These are phyloP conservation scores for Cydia splendana DNA, from an alignment of 1,140 invertebrate genomes.

Conservation along the genomic window DNA sequence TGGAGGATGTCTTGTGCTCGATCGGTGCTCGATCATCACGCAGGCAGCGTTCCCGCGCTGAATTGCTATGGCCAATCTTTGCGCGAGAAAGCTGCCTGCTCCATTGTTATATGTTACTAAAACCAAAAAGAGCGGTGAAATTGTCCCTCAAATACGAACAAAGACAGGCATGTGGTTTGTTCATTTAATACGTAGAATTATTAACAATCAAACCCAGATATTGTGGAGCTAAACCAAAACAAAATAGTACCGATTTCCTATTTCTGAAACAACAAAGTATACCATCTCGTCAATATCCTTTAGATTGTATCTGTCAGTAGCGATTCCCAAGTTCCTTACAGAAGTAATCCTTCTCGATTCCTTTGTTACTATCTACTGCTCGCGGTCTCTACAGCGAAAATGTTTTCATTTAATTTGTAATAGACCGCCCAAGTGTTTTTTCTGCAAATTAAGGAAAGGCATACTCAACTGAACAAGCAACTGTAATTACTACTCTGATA, in stretches of 20 bases:
- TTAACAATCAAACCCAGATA: not conserved
- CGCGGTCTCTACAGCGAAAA: conserved; percentile 4
- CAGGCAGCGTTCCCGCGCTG: no score
- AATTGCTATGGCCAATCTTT: no score
- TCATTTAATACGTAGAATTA: no score
- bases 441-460: conserved; percentile 8
- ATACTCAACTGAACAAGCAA: not conserved
- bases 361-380: conserved; percentile 4
- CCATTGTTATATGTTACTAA: no score
- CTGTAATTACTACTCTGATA: not conserved
- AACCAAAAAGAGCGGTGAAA: no score
- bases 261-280: not conserved
- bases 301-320: not conserved
- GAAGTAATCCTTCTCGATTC: not conserved
- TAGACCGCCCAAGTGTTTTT: conserved; percentile 14
- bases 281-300: conserved; percentile 6
- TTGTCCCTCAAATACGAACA: no score
- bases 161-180: no score
- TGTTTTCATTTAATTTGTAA: conserved; percentile 31
- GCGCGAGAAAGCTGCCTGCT: no score
- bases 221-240: not conserved
- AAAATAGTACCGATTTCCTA: not conserved
- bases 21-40: no score
- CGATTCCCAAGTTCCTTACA: not conserved
- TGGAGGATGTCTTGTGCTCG: no score